Evolutionary conservation across 2,113 vertebrate species (phyloP).

Genomic region (Oryzias curvinotus): DNA sequence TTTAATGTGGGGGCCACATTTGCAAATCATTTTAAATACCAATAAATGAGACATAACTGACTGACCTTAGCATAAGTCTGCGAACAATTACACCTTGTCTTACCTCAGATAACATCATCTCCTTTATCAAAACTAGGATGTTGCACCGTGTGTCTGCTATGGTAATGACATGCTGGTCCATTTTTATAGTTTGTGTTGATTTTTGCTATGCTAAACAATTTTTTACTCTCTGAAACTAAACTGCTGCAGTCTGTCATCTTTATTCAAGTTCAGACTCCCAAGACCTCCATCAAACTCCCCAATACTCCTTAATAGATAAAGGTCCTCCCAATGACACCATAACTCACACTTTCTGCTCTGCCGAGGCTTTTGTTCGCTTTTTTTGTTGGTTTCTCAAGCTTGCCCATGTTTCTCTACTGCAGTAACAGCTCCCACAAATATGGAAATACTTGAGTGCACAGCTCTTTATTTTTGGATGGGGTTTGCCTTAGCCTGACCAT

Average conservation of each 20-base stretch:
- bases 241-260: slow-evolving; percentile 55
- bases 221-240: slow-evolving; percentile 26
- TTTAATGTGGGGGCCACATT: slow-evolving; percentile 66
- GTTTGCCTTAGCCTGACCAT: slow-evolving; percentile 7
- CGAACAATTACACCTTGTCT: slow-evolving; percentile 45
- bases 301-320: slow-evolving; percentile 62
- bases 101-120: slow-evolving; percentile 58
- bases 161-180: slow-evolving; percentile 22
- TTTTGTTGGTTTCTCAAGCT: slow-evolving; percentile 11
- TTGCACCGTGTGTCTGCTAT: slow-evolving; percentile 21
- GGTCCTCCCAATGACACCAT: slow-evolving; percentile 58
- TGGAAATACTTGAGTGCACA: too few species aligned
- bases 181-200: slow-evolving; percentile 50
- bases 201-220: slow-evolving; percentile 64
- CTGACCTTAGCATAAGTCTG: slow-evolving; percentile 54
- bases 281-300: slow-evolving; percentile 57
- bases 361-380: slow-evolving; percentile 49
- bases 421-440: neutral
- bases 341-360: slow-evolving; percentile 53
- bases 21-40: slow-evolving; percentile 78
- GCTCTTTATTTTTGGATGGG: slow-evolving; percentile 12
- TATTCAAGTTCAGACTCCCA: slow-evolving; percentile 62
- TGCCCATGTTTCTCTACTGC: neutral
- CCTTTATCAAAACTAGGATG: slow-evolving; percentile 18
- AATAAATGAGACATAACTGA: slow-evolving; percentile 61